Conservation (phyloP, 1,140 invertebrate species). For the Daktulosphaira vitifoliae region DNA sequence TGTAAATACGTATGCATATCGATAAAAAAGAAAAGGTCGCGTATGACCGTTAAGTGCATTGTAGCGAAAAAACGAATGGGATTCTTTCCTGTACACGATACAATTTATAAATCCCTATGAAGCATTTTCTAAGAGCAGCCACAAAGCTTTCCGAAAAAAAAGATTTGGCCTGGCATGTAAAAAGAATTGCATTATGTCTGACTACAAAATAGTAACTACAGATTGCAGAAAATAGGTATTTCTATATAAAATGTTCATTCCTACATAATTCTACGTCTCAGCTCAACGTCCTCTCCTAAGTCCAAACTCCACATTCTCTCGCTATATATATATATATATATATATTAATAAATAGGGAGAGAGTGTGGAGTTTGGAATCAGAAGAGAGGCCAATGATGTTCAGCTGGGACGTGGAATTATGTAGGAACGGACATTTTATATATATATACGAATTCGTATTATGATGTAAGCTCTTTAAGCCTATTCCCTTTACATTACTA, state of each 20-base stretch:
- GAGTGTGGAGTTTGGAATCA: too few species aligned
- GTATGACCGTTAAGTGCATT: slow-evolving; percentile 7
- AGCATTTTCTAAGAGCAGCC: slow-evolving; percentile 13
- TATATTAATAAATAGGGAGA: too few species aligned
- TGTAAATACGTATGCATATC: background rate
- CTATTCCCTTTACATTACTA: slow-evolving; percentile 14
- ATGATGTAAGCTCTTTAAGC: slow-evolving; percentile 28
- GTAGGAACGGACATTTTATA: too few species aligned
- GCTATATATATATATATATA: too few species aligned
- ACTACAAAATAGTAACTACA: slow-evolving; percentile 22
- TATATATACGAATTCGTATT: background rate
- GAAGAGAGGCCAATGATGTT: too few species aligned
- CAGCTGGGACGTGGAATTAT: too few species aligned
- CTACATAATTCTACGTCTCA: slow-evolving; percentile 16
- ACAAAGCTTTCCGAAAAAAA: slow-evolving; percentile 20
- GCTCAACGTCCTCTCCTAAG: too few species aligned
- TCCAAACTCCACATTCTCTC: too few species aligned
- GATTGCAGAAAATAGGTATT: background rate
- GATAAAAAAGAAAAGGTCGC: slow-evolving; percentile 7
- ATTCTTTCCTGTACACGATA: background rate
- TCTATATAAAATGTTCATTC: slow-evolving; percentile 22
- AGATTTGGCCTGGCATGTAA: slow-evolving; percentile 23
- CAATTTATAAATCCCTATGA: slow-evolving; percentile 23
- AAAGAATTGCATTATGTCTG: slow-evolving; percentile 26
- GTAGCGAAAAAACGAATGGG: background rate